Evolutionary conservation across 2,888 invertebrate genomes (phyloP), one percentile per base, ranked within the genome.

Genomic region (Acheta domesticus): DNA sequence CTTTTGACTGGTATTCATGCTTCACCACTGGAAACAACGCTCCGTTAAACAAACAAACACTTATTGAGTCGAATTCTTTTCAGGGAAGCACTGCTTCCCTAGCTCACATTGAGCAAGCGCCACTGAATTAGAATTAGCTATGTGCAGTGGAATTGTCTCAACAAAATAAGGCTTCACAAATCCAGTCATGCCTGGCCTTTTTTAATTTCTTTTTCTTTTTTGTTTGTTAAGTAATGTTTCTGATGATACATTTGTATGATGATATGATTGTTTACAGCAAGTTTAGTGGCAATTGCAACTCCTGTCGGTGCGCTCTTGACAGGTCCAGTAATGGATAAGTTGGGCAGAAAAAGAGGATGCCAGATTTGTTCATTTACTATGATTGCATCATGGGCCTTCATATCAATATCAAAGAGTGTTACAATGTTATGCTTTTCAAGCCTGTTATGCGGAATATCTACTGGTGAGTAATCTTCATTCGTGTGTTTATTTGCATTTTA

Each of bases 251-350:
- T 62, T 3, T 62, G 48, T 14, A 21, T n/a, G 12, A n/a, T 12
- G 3, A 12, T 75, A 36, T 62, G 23, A 74, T 5, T 36, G 21
- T 75, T 77, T 77, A 12, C 84, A 90, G 91, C 91, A 19, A 90
- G 90, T 84, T 85, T 91, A 75, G 89, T 89, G 11, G 88, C 90
- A 23, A 87, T 91, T 83, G 86, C 89, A 0, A 85, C 89, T 49
- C 90, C 90, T 2, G 82, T 90, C 49, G 91, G 91, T 23, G 88
- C 91, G 0, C 82, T 90, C 1, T 82, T 88, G 11, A 86, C 87
- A 23, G 91, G 91, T 12, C 88, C 89, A 2, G 82, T 91, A 77
- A 90, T 90, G 89, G 91, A 91, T 84, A 85, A 84, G 83, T 89
- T 87, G 83, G 91, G 91, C 1, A 85, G 91, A 19, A 89, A 88